These are phyloP conservation scores for Neodiprion lecontei DNA, from an alignment of 1,140 invertebrate species.

Conservation along the genomic window DNA sequence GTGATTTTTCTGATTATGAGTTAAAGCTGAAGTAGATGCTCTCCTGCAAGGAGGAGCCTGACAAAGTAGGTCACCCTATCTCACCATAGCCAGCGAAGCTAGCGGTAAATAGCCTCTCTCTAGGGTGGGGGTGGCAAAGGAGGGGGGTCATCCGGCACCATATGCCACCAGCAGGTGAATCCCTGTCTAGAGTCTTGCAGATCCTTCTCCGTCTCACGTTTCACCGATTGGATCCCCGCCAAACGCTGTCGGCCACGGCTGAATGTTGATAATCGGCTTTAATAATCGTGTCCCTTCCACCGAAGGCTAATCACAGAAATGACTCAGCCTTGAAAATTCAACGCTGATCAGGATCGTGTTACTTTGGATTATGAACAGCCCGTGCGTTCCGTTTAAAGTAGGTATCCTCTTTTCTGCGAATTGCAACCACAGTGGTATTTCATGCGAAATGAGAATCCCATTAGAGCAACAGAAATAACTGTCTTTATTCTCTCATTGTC, in stretches of 20 bases:
- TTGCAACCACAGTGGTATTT: too few relatives aligned
- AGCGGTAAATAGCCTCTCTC: slow-evolving; percentile 26
- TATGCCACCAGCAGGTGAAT: slow-evolving; percentile 25
- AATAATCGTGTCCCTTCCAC: neutral
- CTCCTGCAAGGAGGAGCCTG: slow-evolving; percentile 61
- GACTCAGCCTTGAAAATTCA: neutral
- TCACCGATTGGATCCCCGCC: slow-evolving; percentile 38
- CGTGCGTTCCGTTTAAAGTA: too few relatives aligned
- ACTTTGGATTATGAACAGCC: too few relatives aligned
- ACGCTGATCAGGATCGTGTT: neutral
- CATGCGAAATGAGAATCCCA: too few relatives aligned
- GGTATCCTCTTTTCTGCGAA: too few relatives aligned
- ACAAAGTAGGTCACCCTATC: slow-evolving; percentile 60
- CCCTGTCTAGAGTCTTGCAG: slow-evolving; percentile 18
- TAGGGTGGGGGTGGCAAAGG: slow-evolving; percentile 26
- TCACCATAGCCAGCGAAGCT: slow-evolving; percentile 3
- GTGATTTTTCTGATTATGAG: slow-evolving; percentile 60
- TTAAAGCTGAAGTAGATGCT: slow-evolving; percentile 53
- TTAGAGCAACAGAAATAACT: too few relatives aligned
- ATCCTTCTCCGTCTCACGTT: slow-evolving; percentile 37
- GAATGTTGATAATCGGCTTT: neutral
- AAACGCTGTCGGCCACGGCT: slow-evolving; percentile 26
- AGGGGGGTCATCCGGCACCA: slow-evolving; percentile 33
- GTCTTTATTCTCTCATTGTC: too few relatives aligned
- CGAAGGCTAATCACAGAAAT: neutral